Evolutionary conservation across 2,113 vertebrate genomes (phyloP), one percentile per base, ranked within the genome.

Genomic region (Chascanopsetta lugubris): DNA sequence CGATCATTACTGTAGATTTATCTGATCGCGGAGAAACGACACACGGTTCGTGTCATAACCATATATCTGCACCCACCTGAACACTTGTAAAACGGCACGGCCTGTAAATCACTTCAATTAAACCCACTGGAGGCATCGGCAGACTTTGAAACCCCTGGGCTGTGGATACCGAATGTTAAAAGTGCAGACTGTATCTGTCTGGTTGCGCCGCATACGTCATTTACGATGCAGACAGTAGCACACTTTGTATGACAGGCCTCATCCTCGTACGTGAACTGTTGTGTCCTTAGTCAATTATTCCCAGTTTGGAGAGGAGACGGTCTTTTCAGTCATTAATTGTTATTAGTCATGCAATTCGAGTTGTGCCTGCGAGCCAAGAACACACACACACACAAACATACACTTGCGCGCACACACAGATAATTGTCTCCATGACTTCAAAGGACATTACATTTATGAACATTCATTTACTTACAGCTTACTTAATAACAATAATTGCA

Each of bases 331-430:
- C 79, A 84, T 89, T 86, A 87, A 77, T 79, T 82, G 54, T 60
- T 85, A 85, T 88, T 88, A 86, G 84, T 88, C 77, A 82, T 75
- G 84, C 68, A 85, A 69, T 83, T 89, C 29, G 80, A 83, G 42
- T 66, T 60, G 56, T 77, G 81, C 77, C 87, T 84, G 25, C 26
- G 3, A 88, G 83, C 80, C 40, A 85, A 48, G 66, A 61, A 21
- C 48, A 38, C 46, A 24, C 54, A 40, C 24, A 22, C 29, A 40
- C 13, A 21, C 54, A 22, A 30, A 27, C n/a, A 42, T 32, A 32
- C 61, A 38, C 34, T 15, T 13, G 17, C 34, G 6, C 13, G 17
- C 13, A 38, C 36, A 38, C 13, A 38, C 36, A 17, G 12, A 17
- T 15, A 17, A 30, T 8, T 5, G 5, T 30, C 8, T 38, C 34